Evolutionary conservation across 2,888 invertebrate species (phyloP), one percentile per base, ranked within the genome.

Genomic region (Erebia epiphron): DNA sequence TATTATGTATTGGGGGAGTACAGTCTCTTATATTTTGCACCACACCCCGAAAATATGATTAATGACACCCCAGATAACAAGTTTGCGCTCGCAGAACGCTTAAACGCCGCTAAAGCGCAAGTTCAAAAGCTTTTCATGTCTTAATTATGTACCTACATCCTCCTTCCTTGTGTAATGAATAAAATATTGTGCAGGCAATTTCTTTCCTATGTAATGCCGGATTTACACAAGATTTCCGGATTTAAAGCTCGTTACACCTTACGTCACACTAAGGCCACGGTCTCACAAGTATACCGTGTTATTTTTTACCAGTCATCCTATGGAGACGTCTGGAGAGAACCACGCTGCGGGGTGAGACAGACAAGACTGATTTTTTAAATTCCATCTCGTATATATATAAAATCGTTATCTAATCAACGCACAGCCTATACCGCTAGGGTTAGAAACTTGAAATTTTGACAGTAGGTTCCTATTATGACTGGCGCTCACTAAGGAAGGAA

Each of bases 41-140:
- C 83, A 78, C 49, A 61, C 60, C 43, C 72, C 74, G 70, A 73
- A 79, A 81, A 82, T 81, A 89, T 90, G 89, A 90, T 90, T 86
- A 88, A 90, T 89, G 87, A 81, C 78, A 70, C 75, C 41, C 66
- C 73, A 84, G 90, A 90, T 90, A 89, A 83, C 86, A 85, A 84
- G 77, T 84, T 81, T 78, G 79, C 79, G 80, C 79, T 74, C 71
- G 73, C 76, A 75, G 75, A 77, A 77, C 79, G 79, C 78, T 78
- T 80, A 80, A 79, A 78, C 77, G 80, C 72, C 71, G 75, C 64
- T 72, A 68, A 73, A 70, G 68, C 73, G 75, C 76, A 72, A 75
- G 73, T 76, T 73, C 72, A 73, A 76, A 75, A 73, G 72, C 73
- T 76, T 75, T 75, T 73, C 72, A 72, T 68, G 73, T 71, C 72